Percentiles rank a stretch among this genome's conserved stretches.
Evolutionary conservation across 2,113 vertebrate genomes (phyloP).

Genomic region (Oriolus oriolus): DNA sequence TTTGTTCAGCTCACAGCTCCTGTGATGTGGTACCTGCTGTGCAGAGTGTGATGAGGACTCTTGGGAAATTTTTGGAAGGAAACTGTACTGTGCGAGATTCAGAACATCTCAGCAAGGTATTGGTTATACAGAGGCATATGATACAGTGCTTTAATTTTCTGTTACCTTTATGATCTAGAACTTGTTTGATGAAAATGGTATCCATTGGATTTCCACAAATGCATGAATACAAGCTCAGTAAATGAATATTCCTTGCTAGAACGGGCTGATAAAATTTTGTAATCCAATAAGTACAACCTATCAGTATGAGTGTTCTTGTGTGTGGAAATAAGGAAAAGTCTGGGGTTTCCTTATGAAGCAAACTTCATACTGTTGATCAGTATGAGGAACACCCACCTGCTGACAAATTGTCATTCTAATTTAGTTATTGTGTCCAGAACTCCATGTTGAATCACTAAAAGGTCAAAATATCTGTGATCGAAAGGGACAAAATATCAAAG

Average conservation of each 20-base stretch:
- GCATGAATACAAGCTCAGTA: neutral
- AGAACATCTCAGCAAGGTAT: slow-evolving; percentile 54
- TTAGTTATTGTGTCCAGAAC: neutral
- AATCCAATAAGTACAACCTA: neutral
- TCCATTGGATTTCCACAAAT: neutral
- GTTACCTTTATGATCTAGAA: neutral
- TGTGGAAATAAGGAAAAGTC: neutral
- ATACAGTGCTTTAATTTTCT: neutral
- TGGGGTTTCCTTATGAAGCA: neutral
- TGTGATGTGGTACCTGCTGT: slow-evolving; percentile 74
- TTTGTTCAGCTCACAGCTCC: slow-evolving; percentile 68
- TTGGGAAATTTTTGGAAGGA: slow-evolving; percentile 65
- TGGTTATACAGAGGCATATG: neutral
- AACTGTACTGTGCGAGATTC: slow-evolving; percentile 58
- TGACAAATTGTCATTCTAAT: neutral
- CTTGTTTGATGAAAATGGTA: neutral
- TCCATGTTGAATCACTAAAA: neutral
- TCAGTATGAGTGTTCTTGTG: neutral
- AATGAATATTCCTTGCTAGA: neutral
- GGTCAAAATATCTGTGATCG: neutral
- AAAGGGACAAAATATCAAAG: neutral
- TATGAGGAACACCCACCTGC: neutral
- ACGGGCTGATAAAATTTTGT: neutral
- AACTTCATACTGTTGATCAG: neutral
- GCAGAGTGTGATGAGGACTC: slow-evolving; percentile 63